Conservation (phyloP, 2,113 vertebrate species). For the Leptobrachium leishanense region DNA sequence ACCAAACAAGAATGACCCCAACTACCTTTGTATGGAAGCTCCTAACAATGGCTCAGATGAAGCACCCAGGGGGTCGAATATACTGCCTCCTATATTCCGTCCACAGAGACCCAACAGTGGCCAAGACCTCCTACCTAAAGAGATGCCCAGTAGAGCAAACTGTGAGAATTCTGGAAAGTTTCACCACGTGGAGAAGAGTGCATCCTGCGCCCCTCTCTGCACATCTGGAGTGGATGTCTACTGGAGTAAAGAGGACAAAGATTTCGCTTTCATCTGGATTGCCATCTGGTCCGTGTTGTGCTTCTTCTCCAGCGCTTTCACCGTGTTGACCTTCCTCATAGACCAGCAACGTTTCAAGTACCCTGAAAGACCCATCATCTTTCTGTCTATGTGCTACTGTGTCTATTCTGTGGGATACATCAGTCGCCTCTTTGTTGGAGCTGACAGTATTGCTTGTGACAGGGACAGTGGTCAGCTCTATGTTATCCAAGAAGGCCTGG, state of each 20-base stretch:
- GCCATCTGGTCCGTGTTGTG: slow-evolving; percentile 92
- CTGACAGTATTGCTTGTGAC: slow-evolving; percentile 91
- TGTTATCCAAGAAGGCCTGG: slow-evolving; percentile 95
- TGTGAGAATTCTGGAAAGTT: slow-evolving; percentile 92
- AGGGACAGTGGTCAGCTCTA: slow-evolving; percentile 91
- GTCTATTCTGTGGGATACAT: slow-evolving; percentile 95
- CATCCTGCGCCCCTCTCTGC: slow-evolving; percentile 91
- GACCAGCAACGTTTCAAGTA: slow-evolving; percentile 94
- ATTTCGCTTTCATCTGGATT: slow-evolving; percentile 90
- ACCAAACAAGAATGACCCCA: slow-evolving; percentile 94
- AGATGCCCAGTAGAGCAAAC: slow-evolving; percentile 63
- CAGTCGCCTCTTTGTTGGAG: slow-evolving; percentile 89
- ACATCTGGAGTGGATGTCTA: slow-evolving; percentile 90
- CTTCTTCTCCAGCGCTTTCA: slow-evolving; percentile 95
- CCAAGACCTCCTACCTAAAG: slow-evolving; percentile 75
- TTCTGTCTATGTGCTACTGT: slow-evolving; percentile 97
- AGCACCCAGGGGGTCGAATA: slow-evolving; percentile 78
- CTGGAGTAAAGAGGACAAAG: slow-evolving; percentile 93
- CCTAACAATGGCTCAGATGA: slow-evolving; percentile 91
- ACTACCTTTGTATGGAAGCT: slow-evolving; percentile 96
- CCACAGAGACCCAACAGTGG: slow-evolving; percentile 75
- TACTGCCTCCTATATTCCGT: slow-evolving; percentile 82
- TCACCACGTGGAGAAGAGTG: slow-evolving; percentile 91
- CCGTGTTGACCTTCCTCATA: slow-evolving; percentile 92
- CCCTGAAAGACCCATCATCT: slow-evolving; percentile 95